Conservation (phyloP, 2,113 vertebrate genomes). For the Marmota monax region DNA sequence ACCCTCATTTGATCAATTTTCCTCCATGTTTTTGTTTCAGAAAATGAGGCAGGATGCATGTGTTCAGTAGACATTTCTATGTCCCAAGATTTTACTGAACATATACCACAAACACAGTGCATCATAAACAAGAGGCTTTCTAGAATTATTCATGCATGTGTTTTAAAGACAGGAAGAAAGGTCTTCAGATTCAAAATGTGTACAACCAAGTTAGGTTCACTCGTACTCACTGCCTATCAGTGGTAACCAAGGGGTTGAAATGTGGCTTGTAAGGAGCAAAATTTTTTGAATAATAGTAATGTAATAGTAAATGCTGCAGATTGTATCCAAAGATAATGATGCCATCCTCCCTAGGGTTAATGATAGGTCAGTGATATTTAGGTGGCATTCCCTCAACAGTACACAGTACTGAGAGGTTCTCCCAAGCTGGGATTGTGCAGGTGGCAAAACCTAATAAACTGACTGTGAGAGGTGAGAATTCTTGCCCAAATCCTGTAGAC, state of each 20-base stretch:
- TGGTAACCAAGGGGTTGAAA: background rate
- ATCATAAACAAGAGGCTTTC: conserved; percentile 34
- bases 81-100: background rate
- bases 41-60: background rate
- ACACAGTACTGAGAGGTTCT: background rate
- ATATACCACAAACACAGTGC: background rate
- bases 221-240: background rate
- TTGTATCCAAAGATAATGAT: background rate
- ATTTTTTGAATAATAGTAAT: background rate
- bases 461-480: conserved; percentile 65
- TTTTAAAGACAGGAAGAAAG: conserved; percentile 48
- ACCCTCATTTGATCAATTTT: conserved; percentile 39
- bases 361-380: conserved; percentile 20
- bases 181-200: background rate
- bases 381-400: background rate
- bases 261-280: background rate
- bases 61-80: background rate
- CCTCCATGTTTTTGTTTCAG: background rate
- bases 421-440: conserved; percentile 33
- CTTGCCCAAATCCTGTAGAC: conserved; percentile 30
- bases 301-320: background rate
- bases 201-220: background rate
- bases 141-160: background rate
- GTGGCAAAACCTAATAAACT: conserved; percentile 69
- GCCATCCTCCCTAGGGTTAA: background rate